These are phyloP conservation scores for Nematostella vectensis DNA, from an alignment of 92 coral and sea anemone species.

Conservation along the genomic window DNA sequence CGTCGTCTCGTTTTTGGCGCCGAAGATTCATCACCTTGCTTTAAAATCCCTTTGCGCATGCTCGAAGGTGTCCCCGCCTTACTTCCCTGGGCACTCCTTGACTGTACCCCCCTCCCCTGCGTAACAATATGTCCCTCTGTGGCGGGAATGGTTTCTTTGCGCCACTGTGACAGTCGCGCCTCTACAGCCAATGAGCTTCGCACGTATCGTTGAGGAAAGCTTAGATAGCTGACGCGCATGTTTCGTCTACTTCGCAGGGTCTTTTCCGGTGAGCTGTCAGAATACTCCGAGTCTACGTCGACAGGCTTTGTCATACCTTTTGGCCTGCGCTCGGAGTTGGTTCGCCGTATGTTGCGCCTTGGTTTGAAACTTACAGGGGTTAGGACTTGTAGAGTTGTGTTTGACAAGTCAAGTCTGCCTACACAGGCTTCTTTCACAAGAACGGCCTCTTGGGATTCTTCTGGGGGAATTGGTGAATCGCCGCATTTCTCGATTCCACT, in stretches of 20 bases:
- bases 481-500: conserved; percentile 37
- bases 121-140: background rate
- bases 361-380: conserved; percentile 17
- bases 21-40: too few species aligned
- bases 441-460: background rate
- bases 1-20: too few species aligned
- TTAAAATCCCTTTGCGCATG: conserved; percentile 26
- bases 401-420: background rate
- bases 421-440: background rate
- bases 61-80: conserved; percentile 15
- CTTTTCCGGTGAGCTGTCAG: conserved; percentile 39
- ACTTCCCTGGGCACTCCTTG: too few species aligned
- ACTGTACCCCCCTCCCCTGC: background rate
- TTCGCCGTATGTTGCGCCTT: conserved; percentile 11
- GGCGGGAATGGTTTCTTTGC: conserved; percentile 14
- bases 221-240: conserved; percentile 24
- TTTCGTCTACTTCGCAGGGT: conserved; percentile 6
- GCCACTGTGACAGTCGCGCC: conserved; percentile 35
- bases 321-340: conserved; percentile 10
- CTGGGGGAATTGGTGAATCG: conserved; percentile 11
- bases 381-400: conserved; percentile 15
- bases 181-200: conserved; percentile 31
- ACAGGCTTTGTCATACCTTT: conserved; percentile 4
- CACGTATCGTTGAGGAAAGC: conserved; percentile 31
- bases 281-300: conserved; percentile 18